Base-by-base conservation (phyloP, 2,888 invertebrate genomes). In the Sylvicola cinctus region DNA sequence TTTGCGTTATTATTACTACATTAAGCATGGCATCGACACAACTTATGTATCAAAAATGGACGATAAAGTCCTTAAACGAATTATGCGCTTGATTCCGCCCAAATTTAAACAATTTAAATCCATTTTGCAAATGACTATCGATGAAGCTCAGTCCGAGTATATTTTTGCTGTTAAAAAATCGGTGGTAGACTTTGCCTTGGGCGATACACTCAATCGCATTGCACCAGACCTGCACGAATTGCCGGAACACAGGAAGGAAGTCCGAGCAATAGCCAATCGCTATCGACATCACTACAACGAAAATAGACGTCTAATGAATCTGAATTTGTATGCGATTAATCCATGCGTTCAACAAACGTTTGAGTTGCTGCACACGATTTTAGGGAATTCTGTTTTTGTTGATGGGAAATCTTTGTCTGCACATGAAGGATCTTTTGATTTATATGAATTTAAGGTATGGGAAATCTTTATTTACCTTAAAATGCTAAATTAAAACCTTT, bases 11-110 rank as follows among this genome's bases (percentile, higher is more conserved):
- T 84, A 87, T 52, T 87, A 85, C 54, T 93, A 88, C 48, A 71
- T 91, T 32, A 74, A 77, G 46, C 77, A 87, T 52, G 91, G 90
- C 1, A 78, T 91, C 30, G 88, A 88, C 49, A 87, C 87, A 3
- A 74, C 78, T 40, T 79, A 88, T 50, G 83, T 91, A 1, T 79
- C 87, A 1, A 78, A 87, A 2, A 65, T 91, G 50, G 80, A 81
- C 47, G 66, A 69, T 36, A 65, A 65, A 45, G 72, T 83, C 49
- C 61, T 90, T 38, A 62, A 67, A 29, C 66, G 74, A 46, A 74
- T 81, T 30, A 64, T 72, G 28, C 60, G 61, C 41, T 57, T 78
- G 36, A 62, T 83, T 33, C 73, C 80, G 0, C 47, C 54, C 2
- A 64, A 65, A 39, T 55, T 78, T 37, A 69, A 64, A 45, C 67